Percentiles rank a stretch among this genome's conserved stretches.
phyloP scores from a whole-genome alignment of 1,140 invertebrate genomes.

The Akabosia matsudoensis region DNA sequence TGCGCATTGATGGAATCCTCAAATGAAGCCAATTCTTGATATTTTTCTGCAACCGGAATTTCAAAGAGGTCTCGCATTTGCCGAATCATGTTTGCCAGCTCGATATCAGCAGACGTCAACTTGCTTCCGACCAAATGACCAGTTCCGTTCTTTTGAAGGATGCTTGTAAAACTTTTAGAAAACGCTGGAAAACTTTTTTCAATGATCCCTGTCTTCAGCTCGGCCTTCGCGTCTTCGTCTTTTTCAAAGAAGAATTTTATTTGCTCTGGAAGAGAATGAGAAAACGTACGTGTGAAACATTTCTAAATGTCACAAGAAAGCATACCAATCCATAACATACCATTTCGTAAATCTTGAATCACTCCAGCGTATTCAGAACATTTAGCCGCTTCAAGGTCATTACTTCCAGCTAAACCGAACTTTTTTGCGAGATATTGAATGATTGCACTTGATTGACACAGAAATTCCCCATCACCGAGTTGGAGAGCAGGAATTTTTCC shows the following conservation, averaged over 20 bases:
- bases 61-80: neutral
- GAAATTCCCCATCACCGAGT: conserved; percentile 3
- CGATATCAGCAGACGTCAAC: neutral
- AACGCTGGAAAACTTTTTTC: neutral
- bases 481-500: conserved; percentile 22
- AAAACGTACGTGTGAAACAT: neutral
- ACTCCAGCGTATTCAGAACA: conserved; percentile 12
- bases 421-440: conserved; percentile 20
- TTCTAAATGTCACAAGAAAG: neutral
- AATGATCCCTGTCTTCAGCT: neutral
- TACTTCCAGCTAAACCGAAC: conserved; percentile 1
- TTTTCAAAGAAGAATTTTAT: neutral
- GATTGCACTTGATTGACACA: conserved; percentile 5
- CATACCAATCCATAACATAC: neutral
- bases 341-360: neutral
- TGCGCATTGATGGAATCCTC: neutral
- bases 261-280: neutral
- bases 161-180: neutral
- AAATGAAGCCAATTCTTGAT: neutral
- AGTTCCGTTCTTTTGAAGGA: neutral
- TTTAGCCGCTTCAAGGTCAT: neutral
- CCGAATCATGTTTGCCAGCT: neutral
- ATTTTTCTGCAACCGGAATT: neutral
- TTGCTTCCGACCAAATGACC: neutral
- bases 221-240: neutral